Base-by-base conservation (phyloP, 2,888 invertebrate genomes). In the Noctua comes region DNA sequence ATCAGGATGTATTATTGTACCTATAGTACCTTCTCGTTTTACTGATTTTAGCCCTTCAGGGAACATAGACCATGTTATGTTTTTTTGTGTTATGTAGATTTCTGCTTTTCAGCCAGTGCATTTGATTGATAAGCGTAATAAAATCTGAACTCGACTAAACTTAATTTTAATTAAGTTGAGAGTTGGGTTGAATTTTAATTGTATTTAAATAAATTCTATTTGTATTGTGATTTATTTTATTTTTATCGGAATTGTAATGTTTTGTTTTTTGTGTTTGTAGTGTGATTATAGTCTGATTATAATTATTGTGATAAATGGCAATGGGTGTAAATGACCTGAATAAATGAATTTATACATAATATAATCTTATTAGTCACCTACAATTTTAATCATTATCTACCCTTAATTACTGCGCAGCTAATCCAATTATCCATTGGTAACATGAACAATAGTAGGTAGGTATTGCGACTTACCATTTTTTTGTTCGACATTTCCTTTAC, bases 401-500 rank as follows among this genome's bases (percentile, higher is more conserved):
- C 76, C 68, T 43, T 46, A 80, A 69, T 48, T 68, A 76, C 21
- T 66, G 48, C 65, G 80, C 80, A 75, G 31, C 62, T 65, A 31
- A 51, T 79, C 24, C 62, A 70, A 75, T 76, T 31, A 59, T 76
- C 43, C 31, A 75, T 80, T 76, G 43, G 59, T 70, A 68, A 62
- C 43, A n/a, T n/a, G n/a, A 80, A 80, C 80, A 76, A 80, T 54
- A 43, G 36, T 59, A 70, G 27, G 24, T 59, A 71, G 27, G 24
- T 59, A 71, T 80, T 76, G 80, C 76, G 70, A 68, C 59, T 70
- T 36, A 24, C n/a, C 31, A 11, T 70, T 65, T 62, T 64, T 79
- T 83, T 82, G 57, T 83, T 62, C 62, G 48, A 43, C 18, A 24
- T 73, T 79, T 83, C 76, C 75, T 76, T 65, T 76, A 83, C 73